These are phyloP conservation scores for Clistopyga incitator DNA, from an alignment of 2,888 invertebrate genomes.

Conservation along the genomic window DNA sequence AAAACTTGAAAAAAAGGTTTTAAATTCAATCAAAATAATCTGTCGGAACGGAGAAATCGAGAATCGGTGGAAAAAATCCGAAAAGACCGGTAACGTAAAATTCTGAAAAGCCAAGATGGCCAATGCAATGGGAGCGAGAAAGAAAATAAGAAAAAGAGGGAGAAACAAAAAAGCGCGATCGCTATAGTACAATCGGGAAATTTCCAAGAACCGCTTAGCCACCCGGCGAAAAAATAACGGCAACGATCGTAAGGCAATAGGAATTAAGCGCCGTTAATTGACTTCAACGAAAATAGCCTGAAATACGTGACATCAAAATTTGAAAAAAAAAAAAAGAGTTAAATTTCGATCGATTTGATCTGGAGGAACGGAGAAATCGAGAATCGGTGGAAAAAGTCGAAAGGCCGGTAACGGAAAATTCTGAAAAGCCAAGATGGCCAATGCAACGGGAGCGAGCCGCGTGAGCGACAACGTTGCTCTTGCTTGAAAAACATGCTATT, in stretches of 20 bases:
- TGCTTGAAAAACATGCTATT: slow-evolving; percentile 2
- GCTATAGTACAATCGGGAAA: background rate
- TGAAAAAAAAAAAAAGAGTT: background rate
- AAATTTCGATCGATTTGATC: background rate
- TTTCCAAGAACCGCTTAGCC: background rate
- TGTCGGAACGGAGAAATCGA: no score
- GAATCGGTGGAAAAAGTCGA: slow-evolving; percentile 7
- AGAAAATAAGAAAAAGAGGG: no score
- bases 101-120: no score
- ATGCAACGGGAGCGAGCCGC: slow-evolving; percentile 31
- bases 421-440: slow-evolving; percentile 74
- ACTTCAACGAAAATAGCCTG: background rate
- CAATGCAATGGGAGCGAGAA: no score
- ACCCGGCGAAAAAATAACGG: background rate
- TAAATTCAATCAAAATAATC: no score
- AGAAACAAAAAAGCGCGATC: background rate
- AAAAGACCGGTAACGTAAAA: no score
- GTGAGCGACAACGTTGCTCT: slow-evolving; percentile 19
- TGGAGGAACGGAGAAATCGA: background rate
- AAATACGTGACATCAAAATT: background rate
- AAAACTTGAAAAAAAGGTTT: no score
- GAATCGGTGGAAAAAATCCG: no score
- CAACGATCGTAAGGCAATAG: no score
- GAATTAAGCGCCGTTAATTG: background rate
- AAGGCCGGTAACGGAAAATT: slow-evolving; percentile 32